Base-by-base conservation (phyloP, 2,888 invertebrate species). In the Acleris sparsana region DNA sequence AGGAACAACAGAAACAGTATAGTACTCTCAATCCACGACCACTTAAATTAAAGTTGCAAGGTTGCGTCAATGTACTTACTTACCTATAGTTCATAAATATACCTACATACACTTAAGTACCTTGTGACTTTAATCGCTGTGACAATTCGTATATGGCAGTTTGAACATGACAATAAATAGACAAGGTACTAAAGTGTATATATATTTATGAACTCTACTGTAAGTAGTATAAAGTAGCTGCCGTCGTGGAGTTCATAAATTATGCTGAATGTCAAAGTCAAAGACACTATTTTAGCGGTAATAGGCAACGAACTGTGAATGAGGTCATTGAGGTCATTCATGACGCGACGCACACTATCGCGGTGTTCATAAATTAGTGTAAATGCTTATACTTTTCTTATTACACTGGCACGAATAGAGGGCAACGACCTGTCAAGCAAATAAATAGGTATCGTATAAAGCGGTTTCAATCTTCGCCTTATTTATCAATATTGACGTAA, bases 321-420 rank as follows among this genome's bases (percentile, higher is more conserved):
- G 55, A 43, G 60, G 60, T 55, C 60, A 56, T 61, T 61, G 55
- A 43, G 60, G 60, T 55, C 60, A 56, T 61, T 55, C 43, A 22
- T 49, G 63, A 59, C 39, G 20, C 49, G 64, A 64, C 65, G 65
- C 65, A 60, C 51, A 57, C 59, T 29, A 44, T 46, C 58, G 53
- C 46, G 39, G 52, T 58, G 57, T 63, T 51, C 55, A 65, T 65
- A 60, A 55, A 65, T 60, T 56, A 22, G 55, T 62, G 55, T 65
- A 65, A 65, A 61, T 51, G 43, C 44, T 18, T 22, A n/a, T 57
- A 57, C n/a, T 56, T 25, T 51, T 60, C 43, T 51, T 53, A 63
- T 53, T 63, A 53, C 22, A 51, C 60, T 55, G 44, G 17, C 64
- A 55, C 33, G 60, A 33, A 61, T 48, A 48, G 51, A 48, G 60